Base-by-base conservation (phyloP, 2,797 vertebrate genomes). In the Argyrosomus regius region DNA sequence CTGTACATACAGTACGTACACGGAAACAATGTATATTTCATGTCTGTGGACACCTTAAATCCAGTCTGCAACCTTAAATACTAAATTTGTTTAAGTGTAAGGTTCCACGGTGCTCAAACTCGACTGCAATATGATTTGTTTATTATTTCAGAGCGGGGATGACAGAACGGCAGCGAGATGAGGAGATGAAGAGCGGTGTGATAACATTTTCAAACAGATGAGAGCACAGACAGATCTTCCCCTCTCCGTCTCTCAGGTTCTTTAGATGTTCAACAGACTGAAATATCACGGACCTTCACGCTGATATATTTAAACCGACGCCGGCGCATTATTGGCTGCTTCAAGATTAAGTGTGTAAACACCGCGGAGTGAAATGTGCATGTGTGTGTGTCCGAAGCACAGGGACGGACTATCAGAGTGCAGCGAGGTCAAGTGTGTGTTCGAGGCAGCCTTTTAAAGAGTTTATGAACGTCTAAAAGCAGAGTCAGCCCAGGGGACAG, bases 341-440 rank as follows among this genome's bases (percentile, higher is more conserved):
- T 74, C 61, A 65, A 48, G 56, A 80, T 39, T 17, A 63, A 74
- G 59, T 49, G 66, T 54, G 72, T 71, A 75, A 86, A 80, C 73
- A 45, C 46, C 3, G 64, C 74, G 28, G 75, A 64, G 61, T 35
- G 26, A 72, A 61, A 43, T 24, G 35, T 24, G 24, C 13, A 31
- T 14, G 43, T 57, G 53, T 57, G 53, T 53, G 67, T 63, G 74
- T 62, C 49, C 9, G 56, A 46, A 65, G n/a, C n/a, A 6, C 31
- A 67, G 60, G 17, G 13, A 62, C 24, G 20, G n/a, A 62, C 28
- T 22, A 65, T 65, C 43, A 50, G 35, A 69, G 71, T 75, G 70
- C 75, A 60, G 59, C 0, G 66, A 71, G 87, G 84, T 88, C 88
- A 82, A 91, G 84, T 81, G 83, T 61, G 26, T n/a, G 74, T 82